Conservation (phyloP, 2,113 vertebrate species). For the Larimichthys polyactis region DNA sequence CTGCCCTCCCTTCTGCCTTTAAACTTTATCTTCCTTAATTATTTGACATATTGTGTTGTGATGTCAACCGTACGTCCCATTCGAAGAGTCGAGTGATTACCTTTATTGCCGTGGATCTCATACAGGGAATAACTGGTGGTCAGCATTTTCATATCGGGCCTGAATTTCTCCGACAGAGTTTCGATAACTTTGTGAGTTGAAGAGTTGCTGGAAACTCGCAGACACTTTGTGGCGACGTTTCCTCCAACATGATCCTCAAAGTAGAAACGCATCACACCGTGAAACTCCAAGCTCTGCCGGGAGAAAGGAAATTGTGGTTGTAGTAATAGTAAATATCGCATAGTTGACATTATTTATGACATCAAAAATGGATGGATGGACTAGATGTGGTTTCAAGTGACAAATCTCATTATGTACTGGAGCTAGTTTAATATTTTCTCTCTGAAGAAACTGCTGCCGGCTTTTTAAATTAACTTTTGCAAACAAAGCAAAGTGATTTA, state of each 20-base stretch:
- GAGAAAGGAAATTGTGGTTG: background rate
- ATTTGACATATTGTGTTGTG: too few relatives aligned
- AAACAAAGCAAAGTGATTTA: too few relatives aligned
- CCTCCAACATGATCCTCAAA: constrained; percentile 91
- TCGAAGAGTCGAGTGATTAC: constrained; percentile 73
- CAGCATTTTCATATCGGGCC: constrained; percentile 93
- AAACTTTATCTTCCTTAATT: too few relatives aligned
- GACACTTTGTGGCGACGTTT: constrained; percentile 94
- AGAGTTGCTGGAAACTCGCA: constrained; percentile 90
- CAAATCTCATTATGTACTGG: background rate
- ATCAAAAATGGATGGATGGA: background rate
- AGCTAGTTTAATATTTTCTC: background rate
- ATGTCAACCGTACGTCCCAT: background rate
- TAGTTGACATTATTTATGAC: background rate
- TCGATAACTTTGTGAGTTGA: constrained; percentile 91
- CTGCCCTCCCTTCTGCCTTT: too few relatives aligned
- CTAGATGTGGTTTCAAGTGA: background rate
- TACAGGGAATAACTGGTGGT: constrained; percentile 89
- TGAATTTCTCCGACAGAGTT: constrained; percentile 92
- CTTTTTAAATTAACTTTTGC: too few relatives aligned
- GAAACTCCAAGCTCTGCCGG: constrained; percentile 91
- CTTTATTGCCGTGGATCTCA: constrained; percentile 90
- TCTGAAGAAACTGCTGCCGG: background rate
- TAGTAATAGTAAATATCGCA: background rate
- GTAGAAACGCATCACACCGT: constrained; percentile 96